Percentiles rank a stretch among this genome's conserved stretches.
phyloP scores from a whole-genome alignment of 1,140 invertebrate species.

The Belonocnema kinseyi region DNA sequence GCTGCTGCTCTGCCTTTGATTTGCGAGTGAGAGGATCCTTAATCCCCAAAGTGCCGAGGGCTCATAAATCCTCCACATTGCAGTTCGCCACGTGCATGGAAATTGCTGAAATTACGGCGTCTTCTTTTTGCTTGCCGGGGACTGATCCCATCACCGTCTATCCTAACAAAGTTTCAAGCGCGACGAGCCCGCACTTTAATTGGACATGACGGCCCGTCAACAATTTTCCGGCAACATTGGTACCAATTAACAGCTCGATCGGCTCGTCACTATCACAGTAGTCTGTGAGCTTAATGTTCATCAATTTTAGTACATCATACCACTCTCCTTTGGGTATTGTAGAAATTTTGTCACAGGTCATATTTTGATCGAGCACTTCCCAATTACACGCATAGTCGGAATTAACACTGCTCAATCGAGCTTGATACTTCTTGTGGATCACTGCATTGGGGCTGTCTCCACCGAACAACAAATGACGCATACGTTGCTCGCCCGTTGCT shows the following conservation, averaged over 20 bases:
- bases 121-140: background rate
- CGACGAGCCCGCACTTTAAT: slow-evolving; percentile 44
- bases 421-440: slow-evolving; percentile 36
- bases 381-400: slow-evolving; percentile 43
- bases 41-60: slow-evolving; percentile 65
- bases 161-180: slow-evolving; percentile 57
- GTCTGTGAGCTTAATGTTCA: slow-evolving; percentile 48
- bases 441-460: background rate
- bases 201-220: slow-evolving; percentile 50
- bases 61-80: slow-evolving; percentile 60
- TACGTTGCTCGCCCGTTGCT: background rate
- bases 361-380: slow-evolving; percentile 38
- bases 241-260: slow-evolving; percentile 55
- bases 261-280: background rate
- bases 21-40: slow-evolving; percentile 56
- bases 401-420: slow-evolving; percentile 28
- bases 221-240: slow-evolving; percentile 61
- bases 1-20: slow-evolving; percentile 42
- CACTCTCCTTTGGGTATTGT: slow-evolving; percentile 3
- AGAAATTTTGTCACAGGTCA: slow-evolving; percentile 41
- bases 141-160: slow-evolving; percentile 58
- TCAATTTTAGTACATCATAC: slow-evolving; percentile 32
- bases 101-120: slow-evolving; percentile 28
- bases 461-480: background rate
- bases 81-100: slow-evolving; percentile 37